Evolutionary conservation across 1,140 invertebrate genomes (phyloP), one percentile per base, ranked within the genome.

Genomic region (Drosophila ironensis): DNA sequence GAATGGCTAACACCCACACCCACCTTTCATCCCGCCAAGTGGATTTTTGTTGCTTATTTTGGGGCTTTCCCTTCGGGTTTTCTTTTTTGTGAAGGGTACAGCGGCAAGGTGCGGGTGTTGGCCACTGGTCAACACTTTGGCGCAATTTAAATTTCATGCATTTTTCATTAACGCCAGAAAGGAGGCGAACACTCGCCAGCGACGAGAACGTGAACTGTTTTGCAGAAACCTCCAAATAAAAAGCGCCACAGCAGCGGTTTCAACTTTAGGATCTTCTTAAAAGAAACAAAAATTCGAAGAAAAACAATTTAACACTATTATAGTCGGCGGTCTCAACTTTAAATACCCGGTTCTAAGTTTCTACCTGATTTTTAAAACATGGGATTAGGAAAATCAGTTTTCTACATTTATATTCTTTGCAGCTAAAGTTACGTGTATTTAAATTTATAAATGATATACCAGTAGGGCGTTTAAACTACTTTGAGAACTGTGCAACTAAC

Each of bases 81-180:
- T 2, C 2, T 22, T 2, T 22, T 11, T n/a, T n/a, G 17, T 5
- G 5, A 8, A 8, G 11, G 7, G 35, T 24, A n/a, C n/a, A n/a
- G 64, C 14, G 25, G 12, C 5, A 28, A 45, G 50, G 48, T 61
- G 59, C 19, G 25, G 33, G 33, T 37, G 33, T 8, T 56, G 11
- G 42, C 24, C 60, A 63, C 69, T 70, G 68, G 63, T 70, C 70
- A 80, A 77, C 69, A 77, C 72, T 84, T 84, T 77, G 78, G 63
- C 51, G 67, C 80, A 86, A 84, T 84, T 84, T 86, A 84, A 86
- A 86, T 80, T 86, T 86, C 80, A 86, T 86, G 74, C 66, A 86
- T 86, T 87, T 86, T 86, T 80, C 74, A 80, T 80, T 86, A 86
- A 72, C 72, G 38, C 52, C 61, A 44, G 67, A 75, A 80, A 52